These are phyloP conservation scores for Python bivittatus DNA, from an alignment of 2,113 vertebrate species.

Conservation along the genomic window DNA sequence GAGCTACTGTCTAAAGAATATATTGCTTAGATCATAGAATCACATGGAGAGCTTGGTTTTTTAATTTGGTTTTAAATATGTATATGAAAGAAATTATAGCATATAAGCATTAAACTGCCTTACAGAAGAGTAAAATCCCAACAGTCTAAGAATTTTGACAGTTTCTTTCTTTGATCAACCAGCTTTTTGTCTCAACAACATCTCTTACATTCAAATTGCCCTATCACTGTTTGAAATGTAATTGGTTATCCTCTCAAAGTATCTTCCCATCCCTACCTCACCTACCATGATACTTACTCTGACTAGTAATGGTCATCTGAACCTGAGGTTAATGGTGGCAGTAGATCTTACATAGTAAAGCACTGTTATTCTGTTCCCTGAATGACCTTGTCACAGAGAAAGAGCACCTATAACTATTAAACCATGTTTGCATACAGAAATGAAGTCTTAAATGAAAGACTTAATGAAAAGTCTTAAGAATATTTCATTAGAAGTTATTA, in stretches of 20 bases:
- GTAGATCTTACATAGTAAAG: not conserved
- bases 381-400: not conserved
- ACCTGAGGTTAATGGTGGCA: not conserved
- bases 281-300: not conserved
- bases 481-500: too few relatives aligned
- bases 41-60: not conserved
- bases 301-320: not conserved
- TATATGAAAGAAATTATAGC: not conserved
- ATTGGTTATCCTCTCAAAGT: not conserved
- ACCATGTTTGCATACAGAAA: not conserved
- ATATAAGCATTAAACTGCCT: not conserved
- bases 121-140: not conserved
- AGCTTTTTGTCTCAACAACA: not conserved
- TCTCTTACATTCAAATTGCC: not conserved
- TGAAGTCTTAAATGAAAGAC: not conserved
- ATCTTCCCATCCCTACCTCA: not conserved
- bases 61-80: not conserved
- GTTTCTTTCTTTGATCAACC: not conserved
- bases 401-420: not conserved
- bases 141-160: not conserved
- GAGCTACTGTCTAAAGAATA: rapidly evolving
- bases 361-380: not conserved
- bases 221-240: not conserved
- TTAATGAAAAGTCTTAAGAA: too few relatives aligned
- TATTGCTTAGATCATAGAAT: not conserved